phyloP scores from a whole-genome alignment of 2,113 vertebrate genomes.

The Ciconia maguari region DNA sequence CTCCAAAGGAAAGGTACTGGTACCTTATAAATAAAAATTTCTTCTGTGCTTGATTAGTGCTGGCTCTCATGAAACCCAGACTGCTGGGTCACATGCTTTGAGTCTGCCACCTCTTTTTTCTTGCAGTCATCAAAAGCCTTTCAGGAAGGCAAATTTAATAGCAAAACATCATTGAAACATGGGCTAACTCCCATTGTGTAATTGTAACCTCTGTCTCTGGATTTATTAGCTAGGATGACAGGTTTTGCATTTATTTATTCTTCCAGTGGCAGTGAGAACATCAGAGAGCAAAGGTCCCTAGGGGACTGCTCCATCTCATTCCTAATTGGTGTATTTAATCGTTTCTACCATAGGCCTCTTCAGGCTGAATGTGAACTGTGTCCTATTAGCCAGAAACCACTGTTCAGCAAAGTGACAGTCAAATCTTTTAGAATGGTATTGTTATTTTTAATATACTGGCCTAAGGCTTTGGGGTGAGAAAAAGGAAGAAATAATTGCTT shows the following conservation, averaged over 20 bases:
- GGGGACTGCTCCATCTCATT: background rate
- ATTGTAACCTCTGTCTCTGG: conserved; percentile 8
- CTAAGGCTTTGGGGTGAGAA: background rate
- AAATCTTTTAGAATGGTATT: background rate
- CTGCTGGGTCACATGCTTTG: background rate
- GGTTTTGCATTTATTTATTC: background rate
- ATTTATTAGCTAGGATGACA: background rate
- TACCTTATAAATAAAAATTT: background rate
- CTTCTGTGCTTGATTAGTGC: background rate
- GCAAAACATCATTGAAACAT: conserved; percentile 19
- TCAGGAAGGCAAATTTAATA: conserved; percentile 41
- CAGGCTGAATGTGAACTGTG: background rate
- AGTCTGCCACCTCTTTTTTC: background rate
- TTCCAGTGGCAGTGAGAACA: background rate
- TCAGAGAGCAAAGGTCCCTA: background rate
- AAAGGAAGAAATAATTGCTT: background rate
- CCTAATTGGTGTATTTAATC: background rate
- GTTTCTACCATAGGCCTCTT: background rate
- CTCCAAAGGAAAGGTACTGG: background rate
- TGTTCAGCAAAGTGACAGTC: background rate
- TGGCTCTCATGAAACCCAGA: background rate
- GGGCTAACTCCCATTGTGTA: conserved; percentile 22
- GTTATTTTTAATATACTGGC: conserved; percentile 4
- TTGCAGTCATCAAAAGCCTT: conserved; percentile 10
- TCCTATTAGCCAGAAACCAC: background rate